These are phyloP conservation scores for Hylaeus volcanicus DNA, from an alignment of 1,140 invertebrate species.

Conservation along the genomic window DNA sequence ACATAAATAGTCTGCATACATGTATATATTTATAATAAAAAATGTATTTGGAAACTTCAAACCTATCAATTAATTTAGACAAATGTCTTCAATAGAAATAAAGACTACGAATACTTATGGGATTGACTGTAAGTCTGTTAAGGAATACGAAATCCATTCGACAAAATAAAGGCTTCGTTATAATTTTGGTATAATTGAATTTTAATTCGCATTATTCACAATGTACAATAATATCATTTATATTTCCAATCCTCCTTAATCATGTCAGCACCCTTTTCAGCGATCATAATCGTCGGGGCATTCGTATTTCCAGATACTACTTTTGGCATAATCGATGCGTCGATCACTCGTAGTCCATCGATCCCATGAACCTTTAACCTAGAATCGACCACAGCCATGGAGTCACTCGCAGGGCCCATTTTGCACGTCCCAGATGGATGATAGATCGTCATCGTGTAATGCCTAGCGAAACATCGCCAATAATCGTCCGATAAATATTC, in stretches of 20 bases:
- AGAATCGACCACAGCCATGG: conserved; percentile 83
- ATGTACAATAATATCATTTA: background rate
- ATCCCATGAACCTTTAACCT: conserved; percentile 83
- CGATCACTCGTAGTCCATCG: conserved; percentile 83
- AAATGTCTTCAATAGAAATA: too few species aligned
- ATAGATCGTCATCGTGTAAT: conserved; percentile 86
- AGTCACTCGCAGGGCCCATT: conserved; percentile 82
- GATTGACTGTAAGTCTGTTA: too few species aligned
- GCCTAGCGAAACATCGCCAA: conserved; percentile 86
- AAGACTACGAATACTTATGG: too few species aligned
- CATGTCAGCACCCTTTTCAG: conserved; percentile 84
- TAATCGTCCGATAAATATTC: conserved; percentile 84
- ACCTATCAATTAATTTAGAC: too few species aligned
- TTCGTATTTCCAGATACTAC: conserved; percentile 87
- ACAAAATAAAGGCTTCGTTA: too few species aligned
- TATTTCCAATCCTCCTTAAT: conserved; percentile 81
- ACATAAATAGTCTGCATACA: too few species aligned
- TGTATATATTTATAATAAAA: too few species aligned
- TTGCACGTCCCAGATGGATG: conserved; percentile 83
- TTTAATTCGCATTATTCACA: too few species aligned
- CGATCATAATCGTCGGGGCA: conserved; percentile 86
- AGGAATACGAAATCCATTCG: too few species aligned
- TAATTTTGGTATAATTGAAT: too few species aligned
- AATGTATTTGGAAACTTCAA: too few species aligned
- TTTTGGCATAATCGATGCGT: conserved; percentile 87